phyloP scores from a whole-genome alignment of 2,888 invertebrate genomes.

The Melieria picta region DNA sequence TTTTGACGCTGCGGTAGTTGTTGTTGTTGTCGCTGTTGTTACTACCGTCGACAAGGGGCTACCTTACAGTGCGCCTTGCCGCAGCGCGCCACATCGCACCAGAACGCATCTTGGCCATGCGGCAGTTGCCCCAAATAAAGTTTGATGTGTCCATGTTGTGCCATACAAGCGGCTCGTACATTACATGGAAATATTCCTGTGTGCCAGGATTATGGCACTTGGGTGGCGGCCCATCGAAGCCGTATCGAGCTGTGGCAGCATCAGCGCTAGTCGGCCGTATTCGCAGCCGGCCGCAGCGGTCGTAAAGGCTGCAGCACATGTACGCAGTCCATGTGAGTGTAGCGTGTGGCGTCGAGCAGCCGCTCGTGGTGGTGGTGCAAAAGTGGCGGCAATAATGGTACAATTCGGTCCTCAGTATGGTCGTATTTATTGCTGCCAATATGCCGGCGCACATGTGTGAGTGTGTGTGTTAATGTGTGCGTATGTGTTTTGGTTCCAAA shows the following conservation, averaged over 20 bases:
- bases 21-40: too few species aligned
- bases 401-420: background rate
- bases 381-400: too few species aligned
- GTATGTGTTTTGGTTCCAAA: slow-evolving; percentile 39
- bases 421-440: slow-evolving; percentile 2
- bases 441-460: slow-evolving; percentile 1
- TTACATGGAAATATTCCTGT: slow-evolving; percentile 61
- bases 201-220: slow-evolving; percentile 66
- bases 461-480: background rate
- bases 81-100: slow-evolving; percentile 25
- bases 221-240: slow-evolving; percentile 50
- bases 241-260: slow-evolving; percentile 14
- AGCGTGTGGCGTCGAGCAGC: too few species aligned
- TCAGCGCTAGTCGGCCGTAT: background rate
- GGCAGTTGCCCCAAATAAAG: slow-evolving; percentile 55
- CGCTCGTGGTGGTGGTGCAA: too few species aligned
- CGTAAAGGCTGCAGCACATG: too few species aligned
- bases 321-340: too few species aligned
- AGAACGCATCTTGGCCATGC: background rate
- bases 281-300: too few species aligned
- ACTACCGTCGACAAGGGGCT: too few species aligned
- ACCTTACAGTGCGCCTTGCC: background rate
- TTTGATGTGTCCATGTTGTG: slow-evolving; percentile 64
- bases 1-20: too few species aligned
- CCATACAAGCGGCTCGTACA: slow-evolving; percentile 51